Base-by-base conservation (phyloP, 2,888 invertebrate species). In the Schizotus pectinicornis region DNA sequence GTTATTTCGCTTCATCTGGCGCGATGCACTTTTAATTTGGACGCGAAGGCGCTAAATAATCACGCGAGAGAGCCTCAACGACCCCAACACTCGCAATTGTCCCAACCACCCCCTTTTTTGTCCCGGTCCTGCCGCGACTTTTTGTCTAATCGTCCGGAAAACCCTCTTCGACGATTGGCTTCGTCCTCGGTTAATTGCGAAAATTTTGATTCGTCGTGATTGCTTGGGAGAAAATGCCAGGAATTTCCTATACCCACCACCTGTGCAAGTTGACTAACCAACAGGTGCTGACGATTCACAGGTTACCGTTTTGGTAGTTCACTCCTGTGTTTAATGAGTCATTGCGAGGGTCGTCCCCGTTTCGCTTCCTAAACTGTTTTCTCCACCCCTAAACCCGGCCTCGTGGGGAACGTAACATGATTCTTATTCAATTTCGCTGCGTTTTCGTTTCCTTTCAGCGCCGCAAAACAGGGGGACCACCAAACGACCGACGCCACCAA, bases 1-100 rank as follows among this genome's bases (percentile, higher is more conserved):
- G 62, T 67, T 65, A 65, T 67, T 60, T 34, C 65, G 54, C 61
- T 64, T 61, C 67, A 67, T 65, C 56, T 50, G 46, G 51, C 34
- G 49, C 61, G 59, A 56, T 63, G 62, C 50, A 43, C 37, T 39
- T 39, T 39, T 12, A 39, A 13, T 39, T 8, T 12, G 1, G 3
- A 3, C 43, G 3, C 22, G 22, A 22, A 5, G 22, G 22, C 22
- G 22, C 22, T 47, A 48, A 37, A 13, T 52, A 22, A 52, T 45
- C 33, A 36, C 22, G 22, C 22, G 22, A 22, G 5, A 22, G 5
- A 22, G 22, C 22, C 22, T 3, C 3, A 22, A 22, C n/a, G n/a
- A n/a, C n/a, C n/a, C 2, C 22, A 22, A 22, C 22, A 22, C 22
- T n/a, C n/a, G n/a, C n/a, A n/a, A 22, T 22, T 22, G 22, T 22